phyloP scores from a whole-genome alignment of 2,888 invertebrate genomes.

The Lagria hirta region DNA sequence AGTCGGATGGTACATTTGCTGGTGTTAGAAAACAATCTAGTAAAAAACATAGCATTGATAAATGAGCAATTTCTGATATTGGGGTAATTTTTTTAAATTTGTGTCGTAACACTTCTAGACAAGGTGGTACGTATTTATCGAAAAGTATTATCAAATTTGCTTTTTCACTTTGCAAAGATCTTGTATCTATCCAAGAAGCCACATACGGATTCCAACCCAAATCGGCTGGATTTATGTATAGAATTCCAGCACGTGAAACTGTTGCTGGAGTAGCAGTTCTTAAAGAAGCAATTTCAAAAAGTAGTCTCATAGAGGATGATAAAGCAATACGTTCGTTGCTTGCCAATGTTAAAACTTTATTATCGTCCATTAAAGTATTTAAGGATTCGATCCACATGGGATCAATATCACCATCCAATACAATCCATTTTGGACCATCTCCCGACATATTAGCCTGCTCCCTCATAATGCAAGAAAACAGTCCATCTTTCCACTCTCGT shows the following conservation, averaged over 20 bases:
- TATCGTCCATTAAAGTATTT: constrained; percentile 97
- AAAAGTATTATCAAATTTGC: constrained; percentile 83
- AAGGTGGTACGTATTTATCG: constrained; percentile 87
- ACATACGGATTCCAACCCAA: constrained; percentile 94
- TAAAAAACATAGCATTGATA: constrained; percentile 84
- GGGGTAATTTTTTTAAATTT: constrained; percentile 90
- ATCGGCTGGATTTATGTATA: constrained; percentile 92
- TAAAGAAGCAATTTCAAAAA: constrained; percentile 92
- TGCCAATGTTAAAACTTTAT: constrained; percentile 90
- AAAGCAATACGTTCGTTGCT: constrained; percentile 93
- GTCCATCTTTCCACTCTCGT: constrained; percentile 89
- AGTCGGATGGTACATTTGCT: constrained; percentile 79
- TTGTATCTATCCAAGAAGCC: constrained; percentile 83
- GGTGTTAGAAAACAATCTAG: constrained; percentile 83
- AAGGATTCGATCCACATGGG: constrained; percentile 98
- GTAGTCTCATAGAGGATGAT: constrained; percentile 81
- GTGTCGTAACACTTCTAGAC: constrained; percentile 72
- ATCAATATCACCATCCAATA: constrained; percentile 94
- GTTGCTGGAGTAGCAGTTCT: constrained; percentile 94
- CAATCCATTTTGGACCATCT: constrained; percentile 90
- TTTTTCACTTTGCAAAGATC: constrained; percentile 71
- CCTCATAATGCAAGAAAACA: constrained; percentile 90
- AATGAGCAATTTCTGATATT: constrained; percentile 84
- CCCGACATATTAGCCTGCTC: constrained; percentile 89
- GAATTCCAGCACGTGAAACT: constrained; percentile 90